phyloP scores from a whole-genome alignment of 2,888 invertebrate species.

The Trichopria drosophilae region DNA sequence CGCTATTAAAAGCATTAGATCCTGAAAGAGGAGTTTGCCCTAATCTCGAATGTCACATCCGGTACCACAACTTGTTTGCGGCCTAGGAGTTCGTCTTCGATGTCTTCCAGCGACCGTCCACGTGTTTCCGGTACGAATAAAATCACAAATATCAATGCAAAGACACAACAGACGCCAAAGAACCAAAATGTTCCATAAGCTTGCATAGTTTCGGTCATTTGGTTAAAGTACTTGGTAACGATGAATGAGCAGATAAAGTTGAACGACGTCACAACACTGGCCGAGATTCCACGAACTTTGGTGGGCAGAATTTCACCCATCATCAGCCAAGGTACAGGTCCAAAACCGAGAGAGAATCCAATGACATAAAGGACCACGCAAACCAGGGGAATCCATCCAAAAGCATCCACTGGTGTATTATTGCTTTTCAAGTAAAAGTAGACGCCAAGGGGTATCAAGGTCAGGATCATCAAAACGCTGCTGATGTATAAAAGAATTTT shows the following conservation, averaged over 20 bases:
- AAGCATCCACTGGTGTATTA: conserved; percentile 61
- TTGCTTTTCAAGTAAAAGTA: conserved; percentile 76
- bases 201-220: conserved; percentile 67
- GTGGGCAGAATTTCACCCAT: conserved; percentile 89
- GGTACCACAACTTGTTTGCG: no score
- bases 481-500: conserved; percentile 86
- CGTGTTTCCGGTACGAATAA: conserved; percentile 90
- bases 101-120: conserved; percentile 90
- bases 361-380: conserved; percentile 83
- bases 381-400: conserved; percentile 79
- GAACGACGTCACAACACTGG: conserved; percentile 84
- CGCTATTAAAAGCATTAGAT: no score
- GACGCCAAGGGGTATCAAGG: conserved; percentile 71
- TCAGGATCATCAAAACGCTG: conserved; percentile 74
- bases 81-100: conserved; percentile 78
- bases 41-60: no score
- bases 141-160: conserved; percentile 79
- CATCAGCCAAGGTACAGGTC: conserved; percentile 86
- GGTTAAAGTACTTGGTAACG: conserved; percentile 83
- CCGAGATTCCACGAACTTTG: conserved; percentile 85
- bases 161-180: conserved; percentile 73
- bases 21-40: no score
- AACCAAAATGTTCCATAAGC: conserved; percentile 78
- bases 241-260: conserved; percentile 90
- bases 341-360: conserved; percentile 85